These are phyloP conservation scores for Hyperopisus bebe DNA, from an alignment of 2,113 vertebrate genomes.

Conservation along the genomic window DNA sequence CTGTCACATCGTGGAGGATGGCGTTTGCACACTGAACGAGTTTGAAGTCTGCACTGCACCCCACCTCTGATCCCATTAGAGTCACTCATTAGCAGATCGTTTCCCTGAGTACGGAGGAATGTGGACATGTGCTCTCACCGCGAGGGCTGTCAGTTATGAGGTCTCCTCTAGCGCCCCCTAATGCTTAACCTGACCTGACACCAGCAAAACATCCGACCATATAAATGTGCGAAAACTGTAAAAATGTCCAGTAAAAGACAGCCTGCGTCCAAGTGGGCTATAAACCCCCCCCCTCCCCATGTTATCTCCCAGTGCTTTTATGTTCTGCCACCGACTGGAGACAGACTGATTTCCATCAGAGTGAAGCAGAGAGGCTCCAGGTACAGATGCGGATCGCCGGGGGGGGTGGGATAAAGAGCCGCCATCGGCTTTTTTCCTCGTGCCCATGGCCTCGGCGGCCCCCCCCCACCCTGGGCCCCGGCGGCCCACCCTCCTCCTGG, in stretches of 20 bases:
- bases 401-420: constrained; percentile 47
- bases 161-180: not conserved
- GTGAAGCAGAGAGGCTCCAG: constrained; percentile 40
- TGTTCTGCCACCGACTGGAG: constrained; percentile 26
- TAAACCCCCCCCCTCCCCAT: constrained; percentile 23
- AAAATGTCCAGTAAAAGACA: not conserved
- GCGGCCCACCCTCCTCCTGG: not conserved
- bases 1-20: not conserved
- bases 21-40: not conserved
- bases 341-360: constrained; percentile 56
- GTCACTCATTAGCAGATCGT: not conserved
- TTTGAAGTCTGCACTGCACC: not conserved
- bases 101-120: not conserved
- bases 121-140: not conserved
- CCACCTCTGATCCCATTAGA: not conserved
- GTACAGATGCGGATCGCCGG: constrained; percentile 39
- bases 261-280: not conserved
- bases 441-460: not conserved
- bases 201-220: not conserved
- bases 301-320: constrained; percentile 24
- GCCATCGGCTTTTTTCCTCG: constrained; percentile 30
- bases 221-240: not conserved
- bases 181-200: not conserved
- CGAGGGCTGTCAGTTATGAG: not conserved
- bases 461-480: not conserved